Evolutionary conservation across 2,113 vertebrate genomes (phyloP).

Genomic region (Apistogramma diplotaenia): DNA sequence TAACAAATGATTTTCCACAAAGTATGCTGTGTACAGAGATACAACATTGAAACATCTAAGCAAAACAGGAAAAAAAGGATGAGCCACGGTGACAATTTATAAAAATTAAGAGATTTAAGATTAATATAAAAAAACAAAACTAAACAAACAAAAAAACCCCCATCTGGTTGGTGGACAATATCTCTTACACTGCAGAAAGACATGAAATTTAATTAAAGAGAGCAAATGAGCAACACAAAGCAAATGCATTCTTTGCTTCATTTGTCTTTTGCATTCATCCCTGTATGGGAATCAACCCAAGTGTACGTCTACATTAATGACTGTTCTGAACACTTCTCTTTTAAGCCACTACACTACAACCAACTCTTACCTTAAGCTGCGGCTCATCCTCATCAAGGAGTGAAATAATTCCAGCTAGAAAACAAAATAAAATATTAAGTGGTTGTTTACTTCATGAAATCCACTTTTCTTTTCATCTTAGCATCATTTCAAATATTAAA

Average conservation of each 20-base stretch:
- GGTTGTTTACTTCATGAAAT: background rate
- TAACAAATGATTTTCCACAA: background rate
- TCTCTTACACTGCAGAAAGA: too few species aligned
- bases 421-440: background rate
- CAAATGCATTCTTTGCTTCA: too few species aligned
- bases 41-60: fast-evolving
- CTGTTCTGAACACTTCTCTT: background rate
- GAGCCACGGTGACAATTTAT: background rate
- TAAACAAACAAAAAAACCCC: too few species aligned
- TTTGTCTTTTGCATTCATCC: too few species aligned
- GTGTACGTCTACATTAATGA: too few species aligned
- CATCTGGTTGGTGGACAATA: too few species aligned
- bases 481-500: background rate
- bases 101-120: background rate
- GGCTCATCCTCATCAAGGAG: constrained; percentile 99
- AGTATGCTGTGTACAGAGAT: background rate
- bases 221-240: too few species aligned
- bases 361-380: constrained; percentile 88
- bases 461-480: background rate
- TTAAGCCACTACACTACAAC: background rate
- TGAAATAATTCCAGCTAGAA: constrained; percentile 95
- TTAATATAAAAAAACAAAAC: too few species aligned
- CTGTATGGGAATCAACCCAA: too few species aligned
- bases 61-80: background rate
- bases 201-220: too few species aligned